phyloP scores from a whole-genome alignment of 2,113 vertebrate genomes.

The Acanthochromis polyacanthus region DNA sequence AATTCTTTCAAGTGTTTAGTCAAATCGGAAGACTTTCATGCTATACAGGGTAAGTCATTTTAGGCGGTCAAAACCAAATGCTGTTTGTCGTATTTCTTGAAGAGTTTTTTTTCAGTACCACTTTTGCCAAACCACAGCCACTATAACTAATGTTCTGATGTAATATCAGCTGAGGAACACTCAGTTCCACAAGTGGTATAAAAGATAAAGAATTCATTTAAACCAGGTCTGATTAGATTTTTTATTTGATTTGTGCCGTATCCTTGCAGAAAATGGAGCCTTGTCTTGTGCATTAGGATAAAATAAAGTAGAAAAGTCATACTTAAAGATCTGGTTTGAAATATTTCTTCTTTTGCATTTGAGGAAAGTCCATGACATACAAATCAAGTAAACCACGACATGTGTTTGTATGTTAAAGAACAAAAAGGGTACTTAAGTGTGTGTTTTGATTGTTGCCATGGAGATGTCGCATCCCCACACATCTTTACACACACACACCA shows the following conservation, averaged over 20 bases:
- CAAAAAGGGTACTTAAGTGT: constrained; percentile 1
- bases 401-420: constrained; percentile 24
- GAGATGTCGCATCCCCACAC: not conserved
- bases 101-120: not conserved
- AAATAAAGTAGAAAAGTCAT: not conserved
- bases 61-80: not conserved
- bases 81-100: not conserved
- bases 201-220: constrained; percentile 3
- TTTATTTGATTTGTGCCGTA: constrained; percentile 17
- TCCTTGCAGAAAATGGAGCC: constrained; percentile 16
- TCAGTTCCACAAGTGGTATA: constrained; percentile 6
- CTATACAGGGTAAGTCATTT: not conserved
- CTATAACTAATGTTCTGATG: not conserved
- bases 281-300: not conserved
- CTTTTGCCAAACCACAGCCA: constrained; percentile 9
- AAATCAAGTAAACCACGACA: not conserved
- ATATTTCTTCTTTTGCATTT: not conserved
- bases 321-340: not conserved
- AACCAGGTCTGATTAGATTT: constrained; percentile 20
- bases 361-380: constrained; percentile 7
- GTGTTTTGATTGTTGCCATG: not conserved
- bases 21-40: not conserved
- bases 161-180: constrained; percentile 12
- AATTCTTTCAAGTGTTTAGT: not conserved
- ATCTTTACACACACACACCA: not conserved